Base-by-base conservation (phyloP, 2,113 vertebrate species). In the Zosterops hypoxanthus region DNA sequence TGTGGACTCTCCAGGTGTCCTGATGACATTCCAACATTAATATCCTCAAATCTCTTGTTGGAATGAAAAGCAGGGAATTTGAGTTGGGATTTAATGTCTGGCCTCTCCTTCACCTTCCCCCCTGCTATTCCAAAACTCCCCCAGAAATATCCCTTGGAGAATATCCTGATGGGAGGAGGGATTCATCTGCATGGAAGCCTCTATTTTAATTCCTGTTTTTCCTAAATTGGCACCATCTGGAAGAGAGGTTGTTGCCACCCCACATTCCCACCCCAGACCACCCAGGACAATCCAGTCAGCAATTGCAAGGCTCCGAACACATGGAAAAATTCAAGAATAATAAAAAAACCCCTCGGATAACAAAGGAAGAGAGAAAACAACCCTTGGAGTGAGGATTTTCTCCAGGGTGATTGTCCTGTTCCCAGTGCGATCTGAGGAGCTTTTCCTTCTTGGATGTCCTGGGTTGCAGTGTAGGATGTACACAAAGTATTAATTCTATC, bases 11-110 rank as follows among this genome's bases (percentile, higher is more conserved):
- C 60, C 92, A 91, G 94, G 94, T 93, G 90, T 91, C 87, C 87
- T 93, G 87, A 78, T 82, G 82, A 57, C 34, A 75, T 78, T 89
- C 84, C 92, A 92, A 33, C 33, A 42, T 29, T 22, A 41, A 44
- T 31, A 80, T 41, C 72, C 83, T 47, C 5, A 33, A 56, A 79
- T 41, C 36, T 56, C 57, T 66, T 11, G 6, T 46, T 65, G 82
- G 36, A 85, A 77, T 72, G 28, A 65, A 82, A 79, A 66, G 12
- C 65, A 34, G 52, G 52, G 28, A 28, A 24, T 36, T 8, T 47
- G 28, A 24, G 23, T 2, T 39, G 36, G 18, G 42, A 28, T 44
- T 89, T 28, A 24, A 46, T 36, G 3, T 6, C 36, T 8, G 7
- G 52, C 68, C 64, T 95, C 47, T 63, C 65, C 41, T 80, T 77